These are phyloP conservation scores for Andrena cerasifolii DNA, from an alignment of 1,140 invertebrate species.

Conservation along the genomic window DNA sequence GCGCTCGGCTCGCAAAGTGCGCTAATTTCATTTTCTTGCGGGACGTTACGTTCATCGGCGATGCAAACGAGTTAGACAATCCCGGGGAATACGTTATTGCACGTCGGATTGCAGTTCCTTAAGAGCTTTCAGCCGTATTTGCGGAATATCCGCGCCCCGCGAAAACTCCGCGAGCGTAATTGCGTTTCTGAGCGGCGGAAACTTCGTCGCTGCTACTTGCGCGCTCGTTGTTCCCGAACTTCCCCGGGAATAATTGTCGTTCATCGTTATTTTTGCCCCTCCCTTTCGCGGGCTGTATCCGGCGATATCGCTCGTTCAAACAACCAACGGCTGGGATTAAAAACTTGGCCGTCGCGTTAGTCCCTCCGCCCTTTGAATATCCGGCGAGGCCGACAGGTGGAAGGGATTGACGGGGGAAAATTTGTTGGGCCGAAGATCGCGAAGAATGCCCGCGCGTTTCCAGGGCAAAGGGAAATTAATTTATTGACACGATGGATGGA, in stretches of 20 bases:
- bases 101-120: conserved; percentile 13
- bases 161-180: conserved; percentile 27
- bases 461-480: background rate
- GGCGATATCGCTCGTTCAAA: background rate
- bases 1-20: background rate
- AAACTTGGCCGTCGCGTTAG: background rate
- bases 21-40: conserved; percentile 38
- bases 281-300: background rate
- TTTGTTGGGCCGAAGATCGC: background rate
- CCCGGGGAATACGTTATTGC: conserved; percentile 34
- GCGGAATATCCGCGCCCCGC: background rate
- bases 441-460: background rate
- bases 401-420: conserved; percentile 26
- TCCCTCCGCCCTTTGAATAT: background rate
- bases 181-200: conserved; percentile 6
- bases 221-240: background rate
- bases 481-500: background rate
- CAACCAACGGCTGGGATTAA: too few relatives aligned
- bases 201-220: background rate
- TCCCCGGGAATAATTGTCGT: background rate
- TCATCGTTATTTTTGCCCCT: background rate
- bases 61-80: conserved; percentile 29
- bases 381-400: background rate
- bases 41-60: conserved; percentile 8
- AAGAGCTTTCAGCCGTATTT: background rate